Percentiles rank a stretch among this genome's conserved stretches.
phyloP scores from a whole-genome alignment of 2,797 vertebrate genomes.

The Adrianichthys oophorus region DNA sequence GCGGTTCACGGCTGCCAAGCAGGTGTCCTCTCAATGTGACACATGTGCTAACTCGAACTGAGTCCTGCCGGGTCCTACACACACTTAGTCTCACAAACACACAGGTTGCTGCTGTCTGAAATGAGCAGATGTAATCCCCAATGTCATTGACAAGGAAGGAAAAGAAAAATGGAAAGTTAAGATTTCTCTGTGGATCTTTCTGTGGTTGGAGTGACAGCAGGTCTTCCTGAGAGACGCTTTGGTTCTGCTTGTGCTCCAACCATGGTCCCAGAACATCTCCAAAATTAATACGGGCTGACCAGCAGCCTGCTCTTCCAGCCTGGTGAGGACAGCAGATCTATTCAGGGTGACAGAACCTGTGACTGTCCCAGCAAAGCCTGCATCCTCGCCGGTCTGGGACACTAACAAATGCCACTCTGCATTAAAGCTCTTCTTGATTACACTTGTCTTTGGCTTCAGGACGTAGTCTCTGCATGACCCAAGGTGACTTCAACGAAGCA shows the following conservation, averaged over 20 bases:
- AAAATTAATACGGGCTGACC: conserved; percentile 66
- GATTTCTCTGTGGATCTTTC: conserved; percentile 39
- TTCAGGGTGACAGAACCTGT: conserved; percentile 50
- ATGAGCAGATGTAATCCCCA: conserved; percentile 18
- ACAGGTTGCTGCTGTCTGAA: conserved; percentile 40
- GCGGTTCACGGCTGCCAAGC: conserved; percentile 39
- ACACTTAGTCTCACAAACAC: conserved; percentile 32
- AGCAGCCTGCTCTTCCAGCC: conserved; percentile 36
- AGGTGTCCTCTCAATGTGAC: conserved; percentile 54
- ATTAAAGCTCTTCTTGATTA: conserved; percentile 31
- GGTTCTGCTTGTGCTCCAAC: conserved; percentile 55
- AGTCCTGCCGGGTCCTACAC: conserved; percentile 28
- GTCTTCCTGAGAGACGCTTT: conserved; percentile 50
- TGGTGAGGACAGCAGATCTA: conserved; percentile 30
- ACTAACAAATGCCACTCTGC: conserved; percentile 42
- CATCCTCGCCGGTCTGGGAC: conserved; percentile 15
- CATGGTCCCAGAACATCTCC: conserved; percentile 42
- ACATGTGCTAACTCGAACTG: conserved; percentile 54
- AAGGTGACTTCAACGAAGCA: conserved; percentile 54
- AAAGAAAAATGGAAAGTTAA: conserved; percentile 17
- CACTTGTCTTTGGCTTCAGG: conserved; percentile 29
- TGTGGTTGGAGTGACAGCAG: conserved; percentile 51
- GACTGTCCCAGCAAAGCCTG: conserved; percentile 41
- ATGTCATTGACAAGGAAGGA: conserved; percentile 23
- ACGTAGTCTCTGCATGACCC: conserved; percentile 8